Conservation (phyloP, 2,113 vertebrate species). For the Strix uralensis region DNA sequence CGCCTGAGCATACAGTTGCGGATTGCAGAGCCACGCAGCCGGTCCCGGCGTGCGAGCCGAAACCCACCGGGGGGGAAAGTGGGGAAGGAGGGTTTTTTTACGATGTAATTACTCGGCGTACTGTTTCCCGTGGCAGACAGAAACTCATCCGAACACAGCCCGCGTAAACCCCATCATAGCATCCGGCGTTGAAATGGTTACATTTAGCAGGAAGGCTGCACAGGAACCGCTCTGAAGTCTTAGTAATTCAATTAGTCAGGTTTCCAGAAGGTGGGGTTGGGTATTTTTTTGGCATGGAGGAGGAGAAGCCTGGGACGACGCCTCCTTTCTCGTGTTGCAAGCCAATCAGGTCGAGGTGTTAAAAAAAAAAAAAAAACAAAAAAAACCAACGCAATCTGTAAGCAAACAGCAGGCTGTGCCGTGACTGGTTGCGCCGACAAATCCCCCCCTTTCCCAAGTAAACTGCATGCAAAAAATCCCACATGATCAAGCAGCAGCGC, state of each 20-base stretch:
- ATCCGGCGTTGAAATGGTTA: constrained; percentile 64
- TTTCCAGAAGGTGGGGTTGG: constrained; percentile 79
- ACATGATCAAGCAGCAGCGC: constrained; percentile 70
- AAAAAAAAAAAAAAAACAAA: not conserved
- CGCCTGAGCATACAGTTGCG: not conserved
- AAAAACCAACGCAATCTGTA: constrained; percentile 42
- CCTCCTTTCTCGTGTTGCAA: constrained; percentile 74
- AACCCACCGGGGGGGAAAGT: not conserved
- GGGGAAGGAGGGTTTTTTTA: not conserved
- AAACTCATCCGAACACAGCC: not conserved
- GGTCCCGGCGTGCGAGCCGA: not conserved
- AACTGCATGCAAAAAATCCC: constrained; percentile 71
- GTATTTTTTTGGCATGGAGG: constrained; percentile 43
- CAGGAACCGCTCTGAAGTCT: constrained; percentile 62
- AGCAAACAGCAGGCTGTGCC: constrained; percentile 66
- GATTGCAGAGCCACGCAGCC: not conserved
- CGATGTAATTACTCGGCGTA: not conserved
- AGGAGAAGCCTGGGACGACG: constrained; percentile 61
- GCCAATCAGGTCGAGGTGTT: constrained; percentile 69
- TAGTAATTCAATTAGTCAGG: constrained; percentile 91
- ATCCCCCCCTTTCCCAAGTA: constrained; percentile 64
- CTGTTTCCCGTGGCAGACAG: not conserved
- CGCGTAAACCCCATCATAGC: not conserved
- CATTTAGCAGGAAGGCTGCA: not conserved
- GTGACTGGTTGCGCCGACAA: constrained; percentile 70